phyloP scores from a whole-genome alignment of 2,797 vertebrate genomes.

The Syndactyla subalaris region DNA sequence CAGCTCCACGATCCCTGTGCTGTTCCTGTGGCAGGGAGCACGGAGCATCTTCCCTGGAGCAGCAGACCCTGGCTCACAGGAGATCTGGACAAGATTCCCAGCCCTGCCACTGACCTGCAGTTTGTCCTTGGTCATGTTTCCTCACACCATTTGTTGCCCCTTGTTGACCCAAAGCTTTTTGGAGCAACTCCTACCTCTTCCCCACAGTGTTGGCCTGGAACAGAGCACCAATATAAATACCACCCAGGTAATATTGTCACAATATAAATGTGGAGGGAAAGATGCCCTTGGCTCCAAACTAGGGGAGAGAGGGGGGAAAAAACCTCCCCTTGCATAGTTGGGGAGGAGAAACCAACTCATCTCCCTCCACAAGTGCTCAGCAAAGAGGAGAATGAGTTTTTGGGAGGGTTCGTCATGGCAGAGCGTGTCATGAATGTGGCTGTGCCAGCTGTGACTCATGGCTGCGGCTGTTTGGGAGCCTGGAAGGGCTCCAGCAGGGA shows the following conservation, averaged over 20 bases:
- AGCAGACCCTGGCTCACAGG: fast-evolving
- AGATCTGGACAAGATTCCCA: background rate
- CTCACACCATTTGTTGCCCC: background rate
- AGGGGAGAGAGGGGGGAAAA: fast-evolving
- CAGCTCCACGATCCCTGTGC: background rate
- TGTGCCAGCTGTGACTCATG: slow-evolving; percentile 43
- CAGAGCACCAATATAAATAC: background rate
- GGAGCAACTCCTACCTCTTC: background rate
- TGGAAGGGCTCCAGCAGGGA: background rate
- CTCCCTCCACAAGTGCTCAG: background rate
- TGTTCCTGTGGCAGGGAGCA: too few relatives aligned
- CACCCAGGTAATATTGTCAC: fast-evolving
- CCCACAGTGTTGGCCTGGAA: fast-evolving
- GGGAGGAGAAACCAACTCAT: background rate
- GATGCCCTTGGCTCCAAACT: background rate
- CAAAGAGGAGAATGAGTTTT: background rate
- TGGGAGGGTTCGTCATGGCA: background rate
- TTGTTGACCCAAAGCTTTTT: background rate
- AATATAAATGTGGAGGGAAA: fast-evolving
- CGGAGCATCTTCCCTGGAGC: background rate
- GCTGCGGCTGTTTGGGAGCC: background rate
- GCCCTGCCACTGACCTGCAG: background rate
- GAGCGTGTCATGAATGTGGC: background rate
- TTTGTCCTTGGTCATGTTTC: background rate
- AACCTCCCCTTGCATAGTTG: fast-evolving